Percentiles rank a stretch among this genome's conserved stretches.
Conservation (phyloP, 2,113 vertebrate genomes). For the Talpa occidentalis region DNA sequence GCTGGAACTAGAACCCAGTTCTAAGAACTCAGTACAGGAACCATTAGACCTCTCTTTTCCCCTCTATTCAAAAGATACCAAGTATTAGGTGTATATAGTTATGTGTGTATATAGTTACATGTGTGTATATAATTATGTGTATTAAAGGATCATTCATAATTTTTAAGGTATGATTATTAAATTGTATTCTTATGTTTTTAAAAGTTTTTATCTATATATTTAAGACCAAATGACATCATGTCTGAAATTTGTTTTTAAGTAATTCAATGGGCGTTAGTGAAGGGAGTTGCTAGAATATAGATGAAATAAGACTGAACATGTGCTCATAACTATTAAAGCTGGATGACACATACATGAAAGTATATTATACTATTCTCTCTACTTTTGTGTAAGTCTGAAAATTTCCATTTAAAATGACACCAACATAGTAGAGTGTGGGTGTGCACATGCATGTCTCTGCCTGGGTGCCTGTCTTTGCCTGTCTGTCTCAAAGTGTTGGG, state of each 20-base stretch:
- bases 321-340: not conserved
- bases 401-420: not conserved
- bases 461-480: not conserved
- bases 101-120: too few relatives aligned
- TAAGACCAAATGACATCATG: not conserved
- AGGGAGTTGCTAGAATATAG: not conserved
- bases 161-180: not conserved
- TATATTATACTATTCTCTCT: not conserved
- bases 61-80: not conserved
- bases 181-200: not conserved
- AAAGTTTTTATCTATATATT: not conserved
- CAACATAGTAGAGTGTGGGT: not conserved
- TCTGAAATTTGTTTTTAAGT: not conserved
- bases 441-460: not conserved
- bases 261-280: not conserved
- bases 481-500: not conserved
- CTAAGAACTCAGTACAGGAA: not conserved
- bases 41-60: not conserved
- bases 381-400: conserved; percentile 6
- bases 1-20: not conserved
- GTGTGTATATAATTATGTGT: too few relatives aligned
- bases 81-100: not conserved
- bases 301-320: not conserved
- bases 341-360: not conserved
- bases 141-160: not conserved